phyloP scores from a whole-genome alignment of 1,140 invertebrate genomes.

The Monomorium pharaonis region DNA sequence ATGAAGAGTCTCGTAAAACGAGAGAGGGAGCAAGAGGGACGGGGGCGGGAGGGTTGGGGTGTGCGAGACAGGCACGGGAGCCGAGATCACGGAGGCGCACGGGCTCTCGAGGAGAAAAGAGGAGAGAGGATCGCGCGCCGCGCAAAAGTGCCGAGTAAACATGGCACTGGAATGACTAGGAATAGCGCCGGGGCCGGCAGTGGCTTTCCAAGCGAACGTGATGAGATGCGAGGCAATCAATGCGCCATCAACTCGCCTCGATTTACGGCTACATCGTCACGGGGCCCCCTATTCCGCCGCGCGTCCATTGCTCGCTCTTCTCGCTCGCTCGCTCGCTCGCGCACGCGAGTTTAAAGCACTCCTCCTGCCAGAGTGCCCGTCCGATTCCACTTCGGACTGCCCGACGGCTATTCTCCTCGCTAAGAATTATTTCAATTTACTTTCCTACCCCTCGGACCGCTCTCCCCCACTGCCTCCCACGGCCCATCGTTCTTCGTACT shows the following conservation, averaged over 20 bases:
- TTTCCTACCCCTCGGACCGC: conserved; percentile 73
- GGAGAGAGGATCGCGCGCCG: conserved; percentile 44
- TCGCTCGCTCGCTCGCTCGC: no score
- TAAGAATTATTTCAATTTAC: conserved; percentile 84
- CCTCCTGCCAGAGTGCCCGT: conserved; percentile 61
- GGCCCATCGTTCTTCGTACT: not conserved
- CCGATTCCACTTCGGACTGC: conserved; percentile 72
- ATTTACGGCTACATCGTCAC: conserved; percentile 83
- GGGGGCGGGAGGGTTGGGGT: not conserved
- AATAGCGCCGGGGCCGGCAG: conserved; percentile 50
- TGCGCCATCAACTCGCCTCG: conserved; percentile 83
- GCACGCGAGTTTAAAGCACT: conserved; percentile 63
- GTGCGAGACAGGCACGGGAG: conserved; percentile 32
- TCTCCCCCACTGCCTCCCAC: conserved; percentile 5
- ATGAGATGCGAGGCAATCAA: conserved; percentile 84
- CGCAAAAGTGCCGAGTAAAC: conserved; percentile 63
- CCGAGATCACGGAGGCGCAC: conserved; percentile 20
- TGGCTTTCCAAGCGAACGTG: conserved; percentile 68
- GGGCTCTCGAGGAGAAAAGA: not conserved
- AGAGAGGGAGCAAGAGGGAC: no score
- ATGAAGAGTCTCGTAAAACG: not conserved
- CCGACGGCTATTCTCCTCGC: conserved; percentile 80
- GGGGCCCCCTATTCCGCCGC: conserved; percentile 67
- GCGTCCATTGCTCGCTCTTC: conserved; percentile 70
- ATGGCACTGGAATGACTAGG: conserved; percentile 63